These are phyloP conservation scores for Drosophila arawakana DNA, from an alignment of 1,140 invertebrate genomes.

Conservation along the genomic window DNA sequence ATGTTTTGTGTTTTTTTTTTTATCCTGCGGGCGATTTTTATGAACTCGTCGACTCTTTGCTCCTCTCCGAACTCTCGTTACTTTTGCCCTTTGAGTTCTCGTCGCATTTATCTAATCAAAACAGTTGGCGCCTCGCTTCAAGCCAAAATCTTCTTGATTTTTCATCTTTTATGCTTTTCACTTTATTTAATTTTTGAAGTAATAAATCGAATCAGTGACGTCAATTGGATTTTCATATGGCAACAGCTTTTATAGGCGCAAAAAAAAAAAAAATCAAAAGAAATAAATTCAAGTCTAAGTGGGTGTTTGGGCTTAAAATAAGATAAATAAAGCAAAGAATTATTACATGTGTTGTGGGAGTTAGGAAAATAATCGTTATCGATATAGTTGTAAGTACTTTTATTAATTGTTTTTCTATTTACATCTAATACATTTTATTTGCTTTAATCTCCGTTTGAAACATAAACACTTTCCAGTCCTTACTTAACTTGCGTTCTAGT, in stretches of 20 bases:
- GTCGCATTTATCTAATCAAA: conserved; percentile 68
- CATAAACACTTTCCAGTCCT: no score
- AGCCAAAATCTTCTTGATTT: conserved; percentile 47
- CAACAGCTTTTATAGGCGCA: conserved; percentile 48
- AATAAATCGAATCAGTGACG: conserved; percentile 61
- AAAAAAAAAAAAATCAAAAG: not conserved
- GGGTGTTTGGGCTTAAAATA: not conserved
- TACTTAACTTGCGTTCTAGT: no score
- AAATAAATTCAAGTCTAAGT: not conserved
- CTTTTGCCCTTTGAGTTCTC: conserved; percentile 1
- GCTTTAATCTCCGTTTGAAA: not conserved
- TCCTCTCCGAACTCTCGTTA: not conserved
- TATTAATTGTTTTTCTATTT: not conserved
- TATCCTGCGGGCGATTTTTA: conserved; percentile 30
- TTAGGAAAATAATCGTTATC: not conserved
- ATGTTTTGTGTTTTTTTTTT: conserved; percentile 38
- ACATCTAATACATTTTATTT: not conserved
- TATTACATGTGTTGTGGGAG: no score
- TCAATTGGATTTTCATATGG: conserved; percentile 74
- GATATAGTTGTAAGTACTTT: not conserved
- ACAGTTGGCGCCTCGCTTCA: conserved; percentile 67
- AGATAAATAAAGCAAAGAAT: no score
- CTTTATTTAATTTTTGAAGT: conserved; percentile 11
- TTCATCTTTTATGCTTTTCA: conserved; percentile 15
- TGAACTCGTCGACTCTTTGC: conserved; percentile 22